Base-by-base conservation (phyloP, 1,140 invertebrate species). In the Parapsyche elsis region DNA sequence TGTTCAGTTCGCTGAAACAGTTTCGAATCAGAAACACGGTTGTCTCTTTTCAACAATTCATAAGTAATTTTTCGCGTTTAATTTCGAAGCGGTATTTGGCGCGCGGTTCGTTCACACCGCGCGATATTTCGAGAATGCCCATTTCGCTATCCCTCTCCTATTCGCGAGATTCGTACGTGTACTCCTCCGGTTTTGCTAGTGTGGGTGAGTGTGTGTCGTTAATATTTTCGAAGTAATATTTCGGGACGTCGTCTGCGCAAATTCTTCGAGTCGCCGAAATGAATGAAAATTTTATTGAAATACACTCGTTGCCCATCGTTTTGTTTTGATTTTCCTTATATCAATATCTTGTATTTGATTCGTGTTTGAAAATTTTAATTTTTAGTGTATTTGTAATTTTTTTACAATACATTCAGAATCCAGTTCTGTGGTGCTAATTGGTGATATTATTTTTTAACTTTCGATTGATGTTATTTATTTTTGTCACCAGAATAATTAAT, bases 171-270 rank as follows among this genome's bases (percentile, higher is more conserved):
- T 67, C 24, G 24, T 26, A 23, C 0, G 24, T 30, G 64, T 67
- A 23, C 23, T 67, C 24, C 12, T 67, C 30, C 7, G 30, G 7
- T 38, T 4, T 38, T 38, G 30, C 30, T 38, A 38, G 24, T 26
- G 24, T 23, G 9, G 26, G 24, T 23, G 10, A 26, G 19, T 26
- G 64, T 67, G 64, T 67, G 64, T 12, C 64, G 64, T 9, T 67
- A 21, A 67, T 67, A 67, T 26, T 67, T 67, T 67, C 64, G 24
- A 67, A 67, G 64, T 10, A 67, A 67, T 67, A 67, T 67, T 67
- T 67, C 24, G 64, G 64, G 64, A 67, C 64, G 64, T 67, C 64
- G 64, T 67, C 64, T 67, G 64, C 64, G 64, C 64, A 38, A 14
- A 67, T 67, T 67, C 64, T 67, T 67, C 64, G 26, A 26, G 64